Base-by-base conservation (phyloP, 2,888 invertebrate species). In the Parnassius glacialis region DNA sequence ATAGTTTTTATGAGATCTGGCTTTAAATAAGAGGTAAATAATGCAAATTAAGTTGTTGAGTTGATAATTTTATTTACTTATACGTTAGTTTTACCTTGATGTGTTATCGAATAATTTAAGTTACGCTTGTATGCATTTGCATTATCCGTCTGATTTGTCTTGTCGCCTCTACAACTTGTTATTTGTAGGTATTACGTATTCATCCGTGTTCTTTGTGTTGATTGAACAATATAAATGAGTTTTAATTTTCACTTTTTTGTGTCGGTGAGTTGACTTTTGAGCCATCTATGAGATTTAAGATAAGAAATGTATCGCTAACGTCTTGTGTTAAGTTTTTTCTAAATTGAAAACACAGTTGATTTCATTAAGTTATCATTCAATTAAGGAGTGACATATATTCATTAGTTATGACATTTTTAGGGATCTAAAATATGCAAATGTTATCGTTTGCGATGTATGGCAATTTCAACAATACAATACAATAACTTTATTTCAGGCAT, bases 101-200 rank as follows among this genome's bases (percentile, higher is more conserved):
- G 41, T 11, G n/a, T 51, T 58, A 58, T 50, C 44, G 16, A 43
- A 58, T 62, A 58, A 62, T 62, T 54, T 61, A n/a, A 61, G 42
- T 53, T 52, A 52, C 42, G 43, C 16, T 53, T 57, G 50, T 58
- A 44, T 41, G 43, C 54, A 45, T 58, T 61, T 52, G 10, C 52
- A 20, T 16, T 16, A 16, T 16, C 16, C 47, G 52, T 47, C n/a
- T 52, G 45, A 44, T 51, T 61, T 56, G 34, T 56, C 44, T 58
- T 43, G 25, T 12, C 2, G 43, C 12, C 34, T 7, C 34, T 34
- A 7, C 7, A 51, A 52, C 25, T 52, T 51, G 34, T 57, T 57
- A 50, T 61, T 52, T 43, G 42, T 48, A 57, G 25, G 42, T 62
- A 57, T 53, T 43, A 57, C 25, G 34, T 16, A n/a, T 11, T 47